phyloP scores from a whole-genome alignment of 2,888 invertebrate species.

The Idaea aversata region DNA sequence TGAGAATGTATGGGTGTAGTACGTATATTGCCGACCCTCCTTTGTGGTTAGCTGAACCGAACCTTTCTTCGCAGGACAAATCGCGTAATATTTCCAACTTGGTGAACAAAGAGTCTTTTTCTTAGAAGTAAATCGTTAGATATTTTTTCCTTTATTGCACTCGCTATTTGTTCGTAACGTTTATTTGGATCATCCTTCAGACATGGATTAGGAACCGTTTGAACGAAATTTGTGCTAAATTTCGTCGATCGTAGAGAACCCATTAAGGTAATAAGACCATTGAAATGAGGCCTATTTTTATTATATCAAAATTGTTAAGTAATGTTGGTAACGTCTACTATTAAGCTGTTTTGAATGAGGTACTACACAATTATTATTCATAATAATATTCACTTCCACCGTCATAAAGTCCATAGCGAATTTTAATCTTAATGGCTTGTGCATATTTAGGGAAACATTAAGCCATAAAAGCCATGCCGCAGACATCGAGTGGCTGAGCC shows the following conservation, averaged over 20 bases:
- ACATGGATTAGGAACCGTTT: constrained; percentile 10
- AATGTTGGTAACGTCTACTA: too few relatives aligned
- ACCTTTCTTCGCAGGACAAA: constrained; percentile 57
- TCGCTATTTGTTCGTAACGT: constrained; percentile 3
- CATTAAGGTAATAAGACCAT: too few relatives aligned
- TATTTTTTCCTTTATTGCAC: constrained; percentile 51
- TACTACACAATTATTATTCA: constrained; percentile 5
- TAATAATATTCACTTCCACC: constrained; percentile 16
- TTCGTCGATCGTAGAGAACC: not conserved
- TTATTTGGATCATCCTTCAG: constrained; percentile 8
- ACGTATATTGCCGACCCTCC: constrained; percentile 54
- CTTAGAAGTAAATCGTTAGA: constrained; percentile 50
- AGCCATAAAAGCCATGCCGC: constrained; percentile 44
- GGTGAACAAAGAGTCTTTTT: constrained; percentile 58
- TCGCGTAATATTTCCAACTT: constrained; percentile 70
- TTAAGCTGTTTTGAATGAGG: too few relatives aligned
- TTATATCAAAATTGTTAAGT: too few relatives aligned
- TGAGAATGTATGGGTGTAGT: constrained; percentile 51
- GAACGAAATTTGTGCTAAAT: not conserved
- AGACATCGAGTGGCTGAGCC: constrained; percentile 38
- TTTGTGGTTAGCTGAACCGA: constrained; percentile 42
- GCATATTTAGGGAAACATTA: constrained; percentile 30
- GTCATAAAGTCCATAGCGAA: constrained; percentile 41
- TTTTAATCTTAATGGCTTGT: constrained; percentile 45
- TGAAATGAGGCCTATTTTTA: too few relatives aligned